Evolutionary conservation across 2,113 vertebrate genomes (phyloP), one percentile per base, ranked within the genome.

Genomic region (Oryzias celebensis): DNA sequence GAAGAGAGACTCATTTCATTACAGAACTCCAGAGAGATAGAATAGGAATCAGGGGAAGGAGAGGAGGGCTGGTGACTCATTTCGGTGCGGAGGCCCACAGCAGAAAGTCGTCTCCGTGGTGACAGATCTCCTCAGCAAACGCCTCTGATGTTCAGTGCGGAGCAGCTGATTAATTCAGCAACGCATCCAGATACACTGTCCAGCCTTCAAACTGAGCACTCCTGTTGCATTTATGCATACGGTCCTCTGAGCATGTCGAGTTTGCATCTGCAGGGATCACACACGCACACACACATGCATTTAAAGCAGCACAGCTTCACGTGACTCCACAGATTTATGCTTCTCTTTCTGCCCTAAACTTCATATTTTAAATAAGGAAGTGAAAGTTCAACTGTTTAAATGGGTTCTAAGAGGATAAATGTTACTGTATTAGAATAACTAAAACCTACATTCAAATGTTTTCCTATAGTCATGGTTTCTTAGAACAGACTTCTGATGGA

Each of bases 111-210:
- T 77, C 69, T 58, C 80, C 64, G 63, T 77, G 64, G 73, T 85
- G 82, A 85, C 75, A 53, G 68, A 87, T 85, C 71, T 46, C 82
- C 62, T 62, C 77, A 65, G 73, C 68, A 62, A 87, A 77, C 60
- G 63, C 65, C 23, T 84, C 68, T 75, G 78, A 87, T 78, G 82
- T 75, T 69, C 71, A 20, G 55, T 6, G 44, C 62, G 58, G 70
- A 65, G 71, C 55, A 52, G 68, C 65, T 77, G 77, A 81, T 87
- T 64, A 68, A 78, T 80, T 75, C 71, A 65, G 65, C 14, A 47
- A 68, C 68, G 77, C 54, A 69, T 70, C 45, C 45, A 64, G 55
- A 68, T 67, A 45, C n/a, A 15, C 41, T 24, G 52, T 57, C 28
- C 47, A 41, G 54, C 61, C 41, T 42, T 55, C 68, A 58, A 22